Evolutionary conservation across 2,888 invertebrate genomes (phyloP).

Genomic region (Drepanosiphum platanoidis): DNA sequence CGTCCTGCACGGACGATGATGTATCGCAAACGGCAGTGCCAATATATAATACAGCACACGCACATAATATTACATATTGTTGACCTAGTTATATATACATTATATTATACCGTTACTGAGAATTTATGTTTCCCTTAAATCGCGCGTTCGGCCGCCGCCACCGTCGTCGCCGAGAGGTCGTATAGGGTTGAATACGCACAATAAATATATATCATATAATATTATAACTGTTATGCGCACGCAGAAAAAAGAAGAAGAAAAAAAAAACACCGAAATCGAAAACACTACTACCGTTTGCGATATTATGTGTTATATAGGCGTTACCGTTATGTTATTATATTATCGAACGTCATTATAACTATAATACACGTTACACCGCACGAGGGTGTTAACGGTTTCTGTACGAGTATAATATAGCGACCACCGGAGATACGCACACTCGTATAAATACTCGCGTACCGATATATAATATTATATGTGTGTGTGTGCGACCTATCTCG

Average conservation of each 20-base stretch:
- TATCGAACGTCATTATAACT: not conserved
- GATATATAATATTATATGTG: too few species aligned
- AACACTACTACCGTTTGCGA: not conserved
- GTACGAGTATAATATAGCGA: slow-evolving; percentile 3
- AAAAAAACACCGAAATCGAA: slow-evolving; percentile 19
- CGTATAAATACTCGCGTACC: not conserved
- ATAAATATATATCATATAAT: too few species aligned
- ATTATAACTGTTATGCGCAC: not conserved
- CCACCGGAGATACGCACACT: slow-evolving; percentile 42
- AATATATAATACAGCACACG: not conserved
- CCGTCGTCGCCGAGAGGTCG: too few species aligned
- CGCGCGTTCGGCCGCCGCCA: too few species aligned
- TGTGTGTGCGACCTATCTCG: not conserved
- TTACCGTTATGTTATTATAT: slow-evolving; percentile 44
- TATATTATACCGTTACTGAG: slow-evolving; percentile 29
- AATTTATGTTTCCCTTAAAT: not conserved
- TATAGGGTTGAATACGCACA: too few species aligned
- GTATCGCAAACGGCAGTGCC: not conserved
- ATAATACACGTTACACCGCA: not conserved
- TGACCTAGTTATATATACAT: slow-evolving; percentile 4
- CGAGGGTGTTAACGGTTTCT: slow-evolving; percentile 52
- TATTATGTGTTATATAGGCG: not conserved
- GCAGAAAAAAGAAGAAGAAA: too few species aligned
- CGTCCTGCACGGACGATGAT: slow-evolving; percentile 36
- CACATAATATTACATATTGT: not conserved